Evolutionary conservation across 2,797 vertebrate species (phyloP).

Genomic region (Amblyraja radiata): DNA sequence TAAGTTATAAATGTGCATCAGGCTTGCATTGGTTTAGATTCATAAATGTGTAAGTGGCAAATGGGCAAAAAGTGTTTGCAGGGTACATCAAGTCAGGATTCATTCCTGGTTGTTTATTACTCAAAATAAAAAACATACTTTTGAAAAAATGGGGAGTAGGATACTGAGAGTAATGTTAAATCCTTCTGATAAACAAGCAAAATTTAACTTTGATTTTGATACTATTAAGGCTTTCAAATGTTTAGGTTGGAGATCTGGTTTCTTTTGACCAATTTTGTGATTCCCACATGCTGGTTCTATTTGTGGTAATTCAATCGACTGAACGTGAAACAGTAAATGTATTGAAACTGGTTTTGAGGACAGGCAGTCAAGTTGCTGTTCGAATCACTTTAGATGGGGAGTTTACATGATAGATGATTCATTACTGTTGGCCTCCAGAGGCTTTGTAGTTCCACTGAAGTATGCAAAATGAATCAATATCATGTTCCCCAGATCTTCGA

Average conservation of each 20-base stretch:
- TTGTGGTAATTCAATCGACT: slow-evolving; percentile 18
- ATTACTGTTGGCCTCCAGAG: neutral
- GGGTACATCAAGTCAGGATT: neutral
- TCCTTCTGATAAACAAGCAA: slow-evolving; percentile 14
- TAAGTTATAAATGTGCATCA: neutral
- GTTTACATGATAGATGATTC: slow-evolving; percentile 19
- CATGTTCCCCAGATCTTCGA: neutral
- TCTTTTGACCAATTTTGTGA: slow-evolving; percentile 27
- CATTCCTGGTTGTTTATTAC: neutral
- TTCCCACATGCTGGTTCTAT: slow-evolving; percentile 1
- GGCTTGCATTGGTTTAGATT: neutral
- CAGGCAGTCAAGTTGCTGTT: neutral
- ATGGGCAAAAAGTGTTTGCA: neutral
- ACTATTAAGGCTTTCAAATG: slow-evolving; percentile 3
- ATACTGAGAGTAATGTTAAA: neutral
- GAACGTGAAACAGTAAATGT: neutral
- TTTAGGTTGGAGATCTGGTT: neutral
- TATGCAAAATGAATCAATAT: slow-evolving; percentile 22
- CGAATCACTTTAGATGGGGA: slow-evolving; percentile 11
- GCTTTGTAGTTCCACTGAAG: slow-evolving; percentile 13
- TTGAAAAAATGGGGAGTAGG: neutral
- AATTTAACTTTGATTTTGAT: slow-evolving; percentile 31
- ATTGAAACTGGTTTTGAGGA: slow-evolving; percentile 8
- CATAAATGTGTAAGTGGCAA: neutral
- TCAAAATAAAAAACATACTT: neutral